Base-by-base conservation (phyloP, 2,888 invertebrate species). In the Aleiodes alternator region DNA sequence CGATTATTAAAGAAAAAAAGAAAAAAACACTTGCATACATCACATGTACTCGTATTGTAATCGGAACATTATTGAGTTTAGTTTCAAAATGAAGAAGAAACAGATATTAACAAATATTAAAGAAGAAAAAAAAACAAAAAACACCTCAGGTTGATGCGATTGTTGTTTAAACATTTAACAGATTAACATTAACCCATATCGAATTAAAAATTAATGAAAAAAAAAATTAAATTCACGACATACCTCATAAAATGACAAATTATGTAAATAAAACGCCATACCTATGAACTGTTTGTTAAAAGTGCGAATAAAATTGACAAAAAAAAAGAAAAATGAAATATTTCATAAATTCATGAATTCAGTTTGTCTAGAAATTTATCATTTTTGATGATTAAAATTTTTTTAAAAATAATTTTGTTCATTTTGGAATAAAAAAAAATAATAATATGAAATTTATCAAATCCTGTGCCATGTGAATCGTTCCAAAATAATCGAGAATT, bases 161-260 rank as follows among this genome's bases (percentile, higher is more conserved):
- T 48, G 43, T 64, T 29, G 68, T 73, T 73, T 38, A 55, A 12
- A 53, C 31, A 61, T 71, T 59, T 34, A 71, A 57, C 43, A 56
- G 43, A 66, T 73, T 68, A 56, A 16, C 48, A 57, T 68, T 55
- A 73, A 57, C 59, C 68, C 69, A 73, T 73, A 73, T 73, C 73
- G 73, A 59, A n/a, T n/a, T 55, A 56, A 73, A 73, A 43, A 43
- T 38, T 38, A 56, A 68, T 16, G 57, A 57, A 14, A 68, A 51
- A 59, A 57, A 14, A 61, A 38, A 38, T 29, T 38, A 71, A 59
- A 82, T 78, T 82, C 82, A 78, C 84, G 78, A 82, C 83, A 83
- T 86, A 85, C 84, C 84, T 85, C 85, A 78, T 77, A 74, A 23
- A 73, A 70, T 75, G 75, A 64, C 43, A 64, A 70, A 59, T 73